Evolutionary conservation across 2,888 invertebrate genomes (phyloP).

Genomic region (Poecilobothrus nobilitatus): DNA sequence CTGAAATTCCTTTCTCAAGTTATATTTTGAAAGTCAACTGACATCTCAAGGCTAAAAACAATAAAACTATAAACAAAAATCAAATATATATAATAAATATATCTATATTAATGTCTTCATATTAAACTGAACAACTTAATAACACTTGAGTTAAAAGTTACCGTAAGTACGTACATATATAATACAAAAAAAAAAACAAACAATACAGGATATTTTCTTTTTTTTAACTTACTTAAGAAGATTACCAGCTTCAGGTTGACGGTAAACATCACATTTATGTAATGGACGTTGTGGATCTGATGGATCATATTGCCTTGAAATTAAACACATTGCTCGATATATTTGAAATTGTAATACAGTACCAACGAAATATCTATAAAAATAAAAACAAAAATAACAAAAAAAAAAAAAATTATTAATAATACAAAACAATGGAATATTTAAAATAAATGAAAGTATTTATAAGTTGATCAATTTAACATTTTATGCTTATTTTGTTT

Average conservation of each 20-base stretch:
- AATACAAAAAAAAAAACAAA: too few species aligned
- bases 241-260: constrained; percentile 77
- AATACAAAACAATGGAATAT: constrained; percentile 7
- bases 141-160: too few species aligned
- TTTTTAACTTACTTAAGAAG: constrained; percentile 63
- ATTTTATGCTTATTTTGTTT: not conserved
- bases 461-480: not conserved
- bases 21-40: too few species aligned
- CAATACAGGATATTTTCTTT: too few species aligned
- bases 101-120: too few species aligned
- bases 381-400: constrained; percentile 23
- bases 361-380: constrained; percentile 83
- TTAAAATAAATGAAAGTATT: not conserved
- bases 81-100: too few species aligned
- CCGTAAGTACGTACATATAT: too few species aligned
- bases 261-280: constrained; percentile 86
- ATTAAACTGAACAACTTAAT: too few species aligned
- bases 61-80: too few species aligned
- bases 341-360: constrained; percentile 90
- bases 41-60: too few species aligned
- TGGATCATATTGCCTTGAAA: constrained; percentile 72
- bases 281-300: constrained; percentile 63
- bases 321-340: constrained; percentile 72
- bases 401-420: constrained; percentile 17
- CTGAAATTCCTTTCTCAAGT: too few species aligned